Conservation (phyloP, 2,797 vertebrate species). For the Geotrypetes seraphini region DNA sequence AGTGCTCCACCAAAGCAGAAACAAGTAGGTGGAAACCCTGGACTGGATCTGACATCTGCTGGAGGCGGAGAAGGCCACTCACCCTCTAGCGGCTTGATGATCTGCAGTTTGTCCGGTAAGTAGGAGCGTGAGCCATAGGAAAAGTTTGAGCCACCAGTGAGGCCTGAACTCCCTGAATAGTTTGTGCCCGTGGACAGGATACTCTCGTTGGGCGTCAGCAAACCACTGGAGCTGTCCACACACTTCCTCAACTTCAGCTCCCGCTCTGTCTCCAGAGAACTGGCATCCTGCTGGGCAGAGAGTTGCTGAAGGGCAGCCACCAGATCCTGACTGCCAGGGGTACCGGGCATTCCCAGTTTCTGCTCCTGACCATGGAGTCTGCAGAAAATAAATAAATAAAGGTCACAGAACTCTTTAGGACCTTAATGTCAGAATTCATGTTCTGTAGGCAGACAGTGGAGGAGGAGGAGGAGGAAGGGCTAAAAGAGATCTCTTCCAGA, state of each 20-base stretch:
- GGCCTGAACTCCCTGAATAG: conserved; percentile 66
- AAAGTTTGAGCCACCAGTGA: conserved; percentile 54
- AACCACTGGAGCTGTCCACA: conserved; percentile 54
- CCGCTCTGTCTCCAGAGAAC: conserved; percentile 68
- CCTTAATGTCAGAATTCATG: too few relatives aligned
- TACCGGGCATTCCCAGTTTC: conserved; percentile 56
- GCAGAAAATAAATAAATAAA: too few relatives aligned
- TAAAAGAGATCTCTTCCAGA: too few relatives aligned
- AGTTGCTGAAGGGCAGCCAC: conserved; percentile 66
- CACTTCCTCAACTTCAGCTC: conserved; percentile 53
- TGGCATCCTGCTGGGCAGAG: conserved; percentile 63
- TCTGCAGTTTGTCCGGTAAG: conserved; percentile 77
- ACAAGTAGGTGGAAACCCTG: too few relatives aligned
- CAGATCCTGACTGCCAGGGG: conserved; percentile 63
- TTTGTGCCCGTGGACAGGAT: conserved; percentile 64
- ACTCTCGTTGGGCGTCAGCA: conserved; percentile 70
- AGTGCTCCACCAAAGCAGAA: neutral
- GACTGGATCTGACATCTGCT: neutral
- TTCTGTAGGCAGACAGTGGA: too few relatives aligned
- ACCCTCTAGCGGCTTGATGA: conserved; percentile 81
- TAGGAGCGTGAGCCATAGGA: conserved; percentile 63
- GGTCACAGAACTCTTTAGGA: too few relatives aligned
- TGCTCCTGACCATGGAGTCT: too few relatives aligned
- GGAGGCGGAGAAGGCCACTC: conserved; percentile 9
- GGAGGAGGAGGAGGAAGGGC: too few relatives aligned